Evolutionary conservation across 2,113 vertebrate genomes (phyloP), one percentile per base, ranked within the genome.

Genomic region (Trematomus loennbergii): DNA sequence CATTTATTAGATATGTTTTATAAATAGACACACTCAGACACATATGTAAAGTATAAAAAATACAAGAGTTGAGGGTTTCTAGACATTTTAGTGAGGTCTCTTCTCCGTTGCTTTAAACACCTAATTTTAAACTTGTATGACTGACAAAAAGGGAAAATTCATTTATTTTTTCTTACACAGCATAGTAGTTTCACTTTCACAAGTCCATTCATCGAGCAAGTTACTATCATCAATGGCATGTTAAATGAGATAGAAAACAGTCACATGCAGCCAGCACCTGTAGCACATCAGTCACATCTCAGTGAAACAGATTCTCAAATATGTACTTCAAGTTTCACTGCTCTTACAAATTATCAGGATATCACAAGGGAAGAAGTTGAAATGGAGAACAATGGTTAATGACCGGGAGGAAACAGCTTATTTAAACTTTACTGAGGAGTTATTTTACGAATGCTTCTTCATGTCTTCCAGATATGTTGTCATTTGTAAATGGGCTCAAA

Each of bases 1-100:
- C 88, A 86, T 94, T 95, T 95, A 95, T 95, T 95, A 87, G 87
- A 89, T 91, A 92, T 91, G 81, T 25, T 86, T 89, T 92, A 93
- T 93, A 94, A 94, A 94, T 87, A 91, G 86, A 92, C 89, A 94
- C 90, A 93, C 75, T 90, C 88, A 89, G 86, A 93, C 87, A 91
- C 83, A 75, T 84, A 87, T 88, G 75, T 85, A 89, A 91, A 78
- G 90, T 93, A 91, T 87, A 92, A 93, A 94, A 93, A 91, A 94
- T 93, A 92, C 89, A 91, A 87, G 87, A 87, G 86, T 88, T 86
- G 80, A 84, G 74, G 73, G 79, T 89, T 74, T 91, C 86, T 92
- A 76, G 54, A 90, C 58, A 85, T 89, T 89, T 86, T 85, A 81
- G 85, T 90, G 89, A 91, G 90, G 89, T 91, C 85, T 91, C 83